Evolutionary conservation across 2,888 invertebrate species (phyloP).

Genomic region (Podabrus alpinus): DNA sequence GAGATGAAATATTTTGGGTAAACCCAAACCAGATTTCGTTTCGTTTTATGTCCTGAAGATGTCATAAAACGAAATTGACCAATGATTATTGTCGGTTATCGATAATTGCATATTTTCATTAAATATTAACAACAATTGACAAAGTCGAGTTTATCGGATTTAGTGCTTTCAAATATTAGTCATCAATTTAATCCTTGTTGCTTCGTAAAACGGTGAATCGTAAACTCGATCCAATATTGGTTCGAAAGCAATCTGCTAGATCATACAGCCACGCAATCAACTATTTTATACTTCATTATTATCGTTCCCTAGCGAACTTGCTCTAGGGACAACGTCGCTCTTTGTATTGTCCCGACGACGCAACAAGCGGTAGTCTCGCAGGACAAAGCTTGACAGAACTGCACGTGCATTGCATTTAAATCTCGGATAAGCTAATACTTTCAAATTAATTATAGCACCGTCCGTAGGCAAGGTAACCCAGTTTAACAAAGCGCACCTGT

Average conservation of each 20-base stretch:
- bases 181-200: conserved; percentile 29
- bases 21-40: not conserved
- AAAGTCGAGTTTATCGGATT: not conserved
- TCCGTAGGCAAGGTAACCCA: conserved; percentile 15
- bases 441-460: conserved; percentile 32
- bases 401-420: conserved; percentile 32
- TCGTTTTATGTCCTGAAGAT: not conserved
- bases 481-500: conserved; percentile 11
- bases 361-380: conserved; percentile 30
- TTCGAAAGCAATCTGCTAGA: conserved; percentile 43
- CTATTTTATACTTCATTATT: conserved; percentile 48
- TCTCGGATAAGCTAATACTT: conserved; percentile 34
- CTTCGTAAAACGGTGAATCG: conserved; percentile 31
- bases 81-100: not conserved
- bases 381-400: conserved; percentile 23
- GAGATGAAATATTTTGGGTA: no score
- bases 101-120: not conserved
- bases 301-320: conserved; percentile 35
- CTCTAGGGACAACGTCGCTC: conserved; percentile 23
- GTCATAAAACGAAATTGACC: not conserved
- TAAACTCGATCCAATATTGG: conserved; percentile 34
- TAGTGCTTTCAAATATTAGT: conserved; percentile 26
- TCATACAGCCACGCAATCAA: conserved; percentile 48
- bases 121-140: not conserved
- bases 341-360: conserved; percentile 29